Evolutionary conservation across 2,888 invertebrate species (phyloP), one percentile per base, ranked within the genome.

Genomic region (Acronicta aceris): DNA sequence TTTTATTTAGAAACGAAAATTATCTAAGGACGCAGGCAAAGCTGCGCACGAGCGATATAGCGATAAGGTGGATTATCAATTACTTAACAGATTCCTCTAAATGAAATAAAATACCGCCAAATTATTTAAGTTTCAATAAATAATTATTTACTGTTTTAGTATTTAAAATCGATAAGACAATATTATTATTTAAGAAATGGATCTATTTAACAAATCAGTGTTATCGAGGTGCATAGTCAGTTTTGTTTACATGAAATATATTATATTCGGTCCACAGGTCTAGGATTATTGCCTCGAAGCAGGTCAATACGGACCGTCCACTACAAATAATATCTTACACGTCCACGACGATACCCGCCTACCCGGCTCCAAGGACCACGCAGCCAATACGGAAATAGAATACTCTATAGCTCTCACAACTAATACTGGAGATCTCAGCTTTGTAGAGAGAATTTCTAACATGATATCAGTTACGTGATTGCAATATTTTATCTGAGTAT

Each of bases 91-190:
- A 94, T 96, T 96, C 96, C 96, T 96, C 96, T 96, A 95, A 95
- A 95, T 92, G 93, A 95, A 95, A 93, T 96, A 95, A 96, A 95
- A 95, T 95, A 96, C 95, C 95, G 96, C 96, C 96, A 96, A 95
- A 94, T 95, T 95, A 94, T 95, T 96, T 96, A 95, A 96, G 93
- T 96, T 96, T 96, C 88, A 95, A 95, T 95, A 95, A 88, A 87
- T 83, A 82, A 85, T 90, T 93, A 95, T 89, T 65, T 96, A 96
- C 92, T 96, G 95, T 95, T 95, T 95, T 88, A 94, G 87, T 86
- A 86, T 85, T 80, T 68, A 74, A 65, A 83, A 75, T 89, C n/a
- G n/a, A n/a, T n/a, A n/a, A n/a, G n/a, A n/a, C n/a, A n/a, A n/a
- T n/a, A n/a, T n/a, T 27, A 5, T 27, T 6, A 6, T 27, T 27